phyloP scores from a whole-genome alignment of 1,140 invertebrate species.

The Bombus soroeensis region DNA sequence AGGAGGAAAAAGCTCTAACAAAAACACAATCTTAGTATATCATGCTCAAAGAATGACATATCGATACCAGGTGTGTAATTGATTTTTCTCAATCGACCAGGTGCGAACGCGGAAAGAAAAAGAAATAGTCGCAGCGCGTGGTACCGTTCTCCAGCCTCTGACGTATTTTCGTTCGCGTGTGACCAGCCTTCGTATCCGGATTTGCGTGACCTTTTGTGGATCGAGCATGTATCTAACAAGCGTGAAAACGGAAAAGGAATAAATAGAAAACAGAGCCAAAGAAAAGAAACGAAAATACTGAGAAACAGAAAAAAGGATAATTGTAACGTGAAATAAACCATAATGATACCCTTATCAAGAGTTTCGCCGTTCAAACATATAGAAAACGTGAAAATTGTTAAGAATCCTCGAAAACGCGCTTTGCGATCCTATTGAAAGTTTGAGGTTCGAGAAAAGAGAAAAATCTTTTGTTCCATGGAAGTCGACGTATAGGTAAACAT shows the following conservation, averaged over 20 bases:
- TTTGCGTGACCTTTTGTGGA: slow-evolving; percentile 70
- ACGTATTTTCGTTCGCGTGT: slow-evolving; percentile 59
- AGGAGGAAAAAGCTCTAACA: neutral
- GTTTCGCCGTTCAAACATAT: neutral
- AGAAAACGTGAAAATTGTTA: neutral
- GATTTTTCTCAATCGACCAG: slow-evolving; percentile 29
- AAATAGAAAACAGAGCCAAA: neutral
- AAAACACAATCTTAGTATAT: neutral
- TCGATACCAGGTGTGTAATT: neutral
- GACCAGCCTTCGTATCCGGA: slow-evolving; percentile 66
- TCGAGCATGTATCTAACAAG: neutral
- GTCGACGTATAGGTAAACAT: too few species aligned
- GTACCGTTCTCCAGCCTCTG: slow-evolving; percentile 55
- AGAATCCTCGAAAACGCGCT: too few species aligned
- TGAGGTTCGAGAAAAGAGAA: too few species aligned
- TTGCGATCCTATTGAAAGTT: too few species aligned
- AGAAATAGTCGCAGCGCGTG: slow-evolving; percentile 16
- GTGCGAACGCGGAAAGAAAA: slow-evolving; percentile 7
- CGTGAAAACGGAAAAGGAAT: slow-evolving; percentile 25
- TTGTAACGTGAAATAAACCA: too few species aligned
- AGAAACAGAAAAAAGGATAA: neutral
- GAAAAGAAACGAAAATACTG: slow-evolving; percentile 5
- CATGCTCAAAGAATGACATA: neutral
- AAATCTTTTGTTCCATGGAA: too few species aligned
- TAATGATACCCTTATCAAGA: too few species aligned